Evolutionary conservation across 2,797 vertebrate genomes (phyloP).

Genomic region (Oreochromis mossambicus): DNA sequence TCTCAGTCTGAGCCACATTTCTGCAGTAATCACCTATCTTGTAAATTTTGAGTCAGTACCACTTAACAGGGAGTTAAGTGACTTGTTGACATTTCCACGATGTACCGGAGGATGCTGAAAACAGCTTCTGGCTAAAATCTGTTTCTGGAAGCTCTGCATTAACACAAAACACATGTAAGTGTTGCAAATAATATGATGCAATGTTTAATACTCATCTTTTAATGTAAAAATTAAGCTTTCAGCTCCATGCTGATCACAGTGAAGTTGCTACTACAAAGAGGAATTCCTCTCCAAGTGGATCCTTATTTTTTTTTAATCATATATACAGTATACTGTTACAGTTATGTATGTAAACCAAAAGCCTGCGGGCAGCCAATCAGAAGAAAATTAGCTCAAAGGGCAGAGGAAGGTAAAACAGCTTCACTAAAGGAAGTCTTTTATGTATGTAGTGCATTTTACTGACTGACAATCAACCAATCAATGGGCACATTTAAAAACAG

Average conservation of each 20-base stretch:
- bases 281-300: background rate
- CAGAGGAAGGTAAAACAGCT: background rate
- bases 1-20: background rate
- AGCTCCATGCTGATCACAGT: background rate
- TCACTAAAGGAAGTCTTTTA: background rate
- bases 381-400: background rate
- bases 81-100: background rate
- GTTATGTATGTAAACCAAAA: background rate
- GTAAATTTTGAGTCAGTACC: background rate
- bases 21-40: background rate
- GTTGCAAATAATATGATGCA: background rate
- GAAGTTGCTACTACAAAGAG: background rate
- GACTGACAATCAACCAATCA: background rate
- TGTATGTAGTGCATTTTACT: background rate
- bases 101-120: background rate
- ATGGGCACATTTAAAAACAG: background rate
- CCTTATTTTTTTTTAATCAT: background rate
- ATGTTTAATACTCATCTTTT: background rate
- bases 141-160: background rate
- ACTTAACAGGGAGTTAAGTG: background rate
- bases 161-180: background rate
- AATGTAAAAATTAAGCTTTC: background rate
- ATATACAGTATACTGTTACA: background rate
- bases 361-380: background rate
- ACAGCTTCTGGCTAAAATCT: background rate